Evolutionary conservation across 2,113 vertebrate species (phyloP), one percentile per base, ranked within the genome.

Genomic region (Dasyurus viverrinus): DNA sequence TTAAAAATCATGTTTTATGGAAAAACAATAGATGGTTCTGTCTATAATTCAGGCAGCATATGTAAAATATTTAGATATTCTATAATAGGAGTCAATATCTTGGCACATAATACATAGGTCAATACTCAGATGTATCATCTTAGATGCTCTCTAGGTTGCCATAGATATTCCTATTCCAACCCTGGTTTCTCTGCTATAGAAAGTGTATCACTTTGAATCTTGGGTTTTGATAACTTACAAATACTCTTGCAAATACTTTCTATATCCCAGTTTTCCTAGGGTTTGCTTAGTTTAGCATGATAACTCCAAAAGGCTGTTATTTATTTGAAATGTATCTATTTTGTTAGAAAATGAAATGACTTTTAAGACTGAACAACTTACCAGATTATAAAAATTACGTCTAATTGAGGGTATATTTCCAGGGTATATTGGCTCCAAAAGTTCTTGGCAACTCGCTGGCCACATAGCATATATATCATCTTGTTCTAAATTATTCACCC

Each of bases 321-420:
- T 9, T 91, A 91, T 52, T 92, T 50, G 90, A 94, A 90, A 95
- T 3, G 57, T 89, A 14, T 22, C 90, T 23, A 24, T 27, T 90
- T 42, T 89, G 6, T 24, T 90, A 90, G 42, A 48, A 46, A 48
- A 19, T 48, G 42, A 90, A 90, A 90, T 48, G 95, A 30, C 36
- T 53, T 42, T 7, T 53, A 27, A 92, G 97, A 95, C 93, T 90
- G 42, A 0, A 50, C 94, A 94, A 98, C 99, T 99, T 98, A 99
- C 99, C 99, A 99, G 96, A 98, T 99, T 99, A 97, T 99, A 99
- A 97, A 99, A 99, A 98, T 99, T 99, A 10, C 99, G 99, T 92
- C 99, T 98, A 94, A 99, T 98, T 96, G 99, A 99, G 53, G 99
- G 99, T 97, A 99, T 99, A 97, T 98, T 99, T 96, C 99, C 99